Conservation (phyloP, 1,140 invertebrate genomes). For the Zophobas morio region DNA sequence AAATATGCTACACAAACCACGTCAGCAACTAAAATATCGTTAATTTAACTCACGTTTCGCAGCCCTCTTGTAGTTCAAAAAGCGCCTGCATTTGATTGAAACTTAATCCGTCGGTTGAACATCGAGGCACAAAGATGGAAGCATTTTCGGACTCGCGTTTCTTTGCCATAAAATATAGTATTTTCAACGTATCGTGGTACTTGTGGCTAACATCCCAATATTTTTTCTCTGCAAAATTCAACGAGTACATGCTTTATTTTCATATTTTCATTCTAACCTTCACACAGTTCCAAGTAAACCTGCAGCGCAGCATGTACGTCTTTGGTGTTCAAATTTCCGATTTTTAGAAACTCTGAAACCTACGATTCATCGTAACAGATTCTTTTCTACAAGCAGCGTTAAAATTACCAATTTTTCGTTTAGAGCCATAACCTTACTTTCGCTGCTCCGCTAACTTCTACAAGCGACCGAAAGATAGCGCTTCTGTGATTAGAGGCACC, state of each 20-base stretch:
- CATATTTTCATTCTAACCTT: slow-evolving; percentile 52
- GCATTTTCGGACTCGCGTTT: slow-evolving; percentile 48
- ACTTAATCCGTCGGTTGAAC: slow-evolving; percentile 53
- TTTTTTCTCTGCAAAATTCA: slow-evolving; percentile 57
- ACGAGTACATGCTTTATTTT: not conserved
- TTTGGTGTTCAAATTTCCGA: slow-evolving; percentile 38
- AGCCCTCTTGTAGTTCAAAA: slow-evolving; percentile 16
- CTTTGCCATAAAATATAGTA: slow-evolving; percentile 57
- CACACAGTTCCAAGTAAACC: slow-evolving; percentile 62
- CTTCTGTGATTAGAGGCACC: no score
- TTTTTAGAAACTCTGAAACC: slow-evolving; percentile 27
- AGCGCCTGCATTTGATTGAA: slow-evolving; percentile 57
- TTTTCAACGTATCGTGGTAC: slow-evolving; percentile 49
- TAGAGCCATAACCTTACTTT: not conserved
- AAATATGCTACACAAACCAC: slow-evolving; percentile 50
- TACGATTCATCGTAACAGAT: not conserved
- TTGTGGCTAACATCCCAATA: slow-evolving; percentile 59
- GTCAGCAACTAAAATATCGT: not conserved
- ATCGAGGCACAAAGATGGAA: slow-evolving; percentile 56
- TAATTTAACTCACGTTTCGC: not conserved
- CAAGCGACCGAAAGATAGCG: no score
- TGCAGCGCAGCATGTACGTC: slow-evolving; percentile 55
- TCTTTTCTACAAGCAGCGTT: not conserved
- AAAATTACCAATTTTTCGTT: not conserved
- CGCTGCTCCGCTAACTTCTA: no score